Percentiles rank a stretch among this genome's conserved stretches.
phyloP scores from a whole-genome alignment of 2,113 vertebrate genomes.

The Cavia aperea region DNA sequence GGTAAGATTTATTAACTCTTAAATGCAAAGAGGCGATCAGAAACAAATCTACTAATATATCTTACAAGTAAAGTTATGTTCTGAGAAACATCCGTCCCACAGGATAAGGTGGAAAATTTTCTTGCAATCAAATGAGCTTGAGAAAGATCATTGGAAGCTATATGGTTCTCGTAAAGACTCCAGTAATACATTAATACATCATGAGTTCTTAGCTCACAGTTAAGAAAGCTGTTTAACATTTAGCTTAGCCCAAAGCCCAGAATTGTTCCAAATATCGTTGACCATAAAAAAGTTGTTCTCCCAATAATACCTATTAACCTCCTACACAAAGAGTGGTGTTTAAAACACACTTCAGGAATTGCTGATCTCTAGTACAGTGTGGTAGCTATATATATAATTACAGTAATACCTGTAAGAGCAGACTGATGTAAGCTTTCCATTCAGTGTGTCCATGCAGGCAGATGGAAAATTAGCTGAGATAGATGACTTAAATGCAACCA shows the following conservation, averaged over 20 bases:
- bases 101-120: neutral
- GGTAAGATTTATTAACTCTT: neutral
- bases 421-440: neutral
- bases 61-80: neutral
- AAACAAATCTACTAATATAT: neutral
- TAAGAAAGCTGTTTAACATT: conserved; percentile 1
- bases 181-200: neutral
- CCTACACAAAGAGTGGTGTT: conserved; percentile 32
- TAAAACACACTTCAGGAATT: conserved; percentile 35
- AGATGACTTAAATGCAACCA: neutral
- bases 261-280: conserved; percentile 30
- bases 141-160: neutral
- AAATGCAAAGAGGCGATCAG: neutral
- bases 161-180: neutral
- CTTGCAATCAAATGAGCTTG: neutral
- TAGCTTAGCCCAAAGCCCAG: neutral
- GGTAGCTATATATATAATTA: neutral
- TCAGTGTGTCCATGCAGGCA: neutral
- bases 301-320: conserved; percentile 39
- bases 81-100: neutral
- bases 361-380: neutral
- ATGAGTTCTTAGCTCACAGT: neutral
- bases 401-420: conserved; percentile 12
- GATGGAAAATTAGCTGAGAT: conserved; percentile 14
- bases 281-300: conserved; percentile 31